These are phyloP conservation scores for Dinocampus coccinellae DNA, from an alignment of 2,888 invertebrate genomes.

Conservation along the genomic window DNA sequence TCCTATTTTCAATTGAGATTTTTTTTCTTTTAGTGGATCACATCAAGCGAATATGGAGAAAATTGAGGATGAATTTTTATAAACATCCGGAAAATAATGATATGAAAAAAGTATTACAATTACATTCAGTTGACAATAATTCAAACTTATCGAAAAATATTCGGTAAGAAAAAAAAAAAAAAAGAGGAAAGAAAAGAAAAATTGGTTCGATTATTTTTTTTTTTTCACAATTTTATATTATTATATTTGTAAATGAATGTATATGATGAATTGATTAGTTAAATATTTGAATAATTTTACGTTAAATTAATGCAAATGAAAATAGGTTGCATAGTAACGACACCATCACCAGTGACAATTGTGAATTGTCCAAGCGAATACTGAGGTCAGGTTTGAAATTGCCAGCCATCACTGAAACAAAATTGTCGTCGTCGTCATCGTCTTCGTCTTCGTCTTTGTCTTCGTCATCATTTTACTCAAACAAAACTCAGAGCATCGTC, in stretches of 20 bases:
- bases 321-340: conserved; percentile 45
- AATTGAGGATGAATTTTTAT: background rate
- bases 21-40: background rate
- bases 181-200: too few species aligned
- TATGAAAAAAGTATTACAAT: background rate
- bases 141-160: background rate
- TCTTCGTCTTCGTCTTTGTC: conserved; percentile 20
- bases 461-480: background rate
- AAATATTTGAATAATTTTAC: background rate
- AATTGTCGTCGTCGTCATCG: conserved; percentile 34
- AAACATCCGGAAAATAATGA: background rate
- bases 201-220: too few species aligned
- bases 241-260: too few species aligned
- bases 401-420: conserved; percentile 49
- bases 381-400: conserved; percentile 51
- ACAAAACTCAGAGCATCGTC: background rate
- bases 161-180: too few species aligned
- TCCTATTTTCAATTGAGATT: background rate
- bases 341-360: conserved; percentile 46
- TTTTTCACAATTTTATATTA: too few species aligned
- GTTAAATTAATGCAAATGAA: conserved; percentile 44
- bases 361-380: conserved; percentile 48
- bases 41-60: background rate
- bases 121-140: background rate
- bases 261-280: background rate